These are phyloP conservation scores for Dromaius novaehollandiae DNA, from an alignment of 2,113 vertebrate genomes.

Conservation along the genomic window DNA sequence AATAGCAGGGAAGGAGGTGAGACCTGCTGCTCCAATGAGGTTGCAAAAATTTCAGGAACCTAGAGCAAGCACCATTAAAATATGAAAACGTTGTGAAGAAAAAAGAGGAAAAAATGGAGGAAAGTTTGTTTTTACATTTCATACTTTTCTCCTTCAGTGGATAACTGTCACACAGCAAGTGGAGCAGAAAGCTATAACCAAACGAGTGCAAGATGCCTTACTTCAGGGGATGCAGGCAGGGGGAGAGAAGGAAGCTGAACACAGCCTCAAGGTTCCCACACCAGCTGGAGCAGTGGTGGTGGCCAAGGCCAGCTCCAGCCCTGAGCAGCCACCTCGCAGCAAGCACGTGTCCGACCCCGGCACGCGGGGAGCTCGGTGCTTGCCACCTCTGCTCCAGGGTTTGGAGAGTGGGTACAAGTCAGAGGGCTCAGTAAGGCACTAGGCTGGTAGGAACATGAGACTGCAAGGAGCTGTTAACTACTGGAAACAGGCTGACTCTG, in stretches of 20 bases:
- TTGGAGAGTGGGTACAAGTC: neutral
- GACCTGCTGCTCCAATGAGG: neutral
- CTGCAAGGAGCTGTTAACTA: neutral
- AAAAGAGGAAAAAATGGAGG: neutral
- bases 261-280: neutral
- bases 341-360: too few relatives aligned
- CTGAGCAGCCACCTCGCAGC: neutral
- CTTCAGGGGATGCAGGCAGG: rapidly evolving
- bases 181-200: neutral
- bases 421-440: neutral
- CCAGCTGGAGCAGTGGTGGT: too few relatives aligned
- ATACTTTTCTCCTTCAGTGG: neutral
- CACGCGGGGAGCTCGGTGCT: neutral
- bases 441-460: neutral
- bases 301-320: neutral
- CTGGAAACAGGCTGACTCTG: neutral
- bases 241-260: neutral
- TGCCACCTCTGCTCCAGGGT: rapidly evolving
- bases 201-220: neutral
- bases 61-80: neutral
- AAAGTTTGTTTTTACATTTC: neutral
- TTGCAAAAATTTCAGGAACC: neutral
- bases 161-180: neutral
- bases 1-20: neutral
- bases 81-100: neutral